phyloP scores from a whole-genome alignment of 2,113 vertebrate species.

The Urocynchramus pylzowi region DNA sequence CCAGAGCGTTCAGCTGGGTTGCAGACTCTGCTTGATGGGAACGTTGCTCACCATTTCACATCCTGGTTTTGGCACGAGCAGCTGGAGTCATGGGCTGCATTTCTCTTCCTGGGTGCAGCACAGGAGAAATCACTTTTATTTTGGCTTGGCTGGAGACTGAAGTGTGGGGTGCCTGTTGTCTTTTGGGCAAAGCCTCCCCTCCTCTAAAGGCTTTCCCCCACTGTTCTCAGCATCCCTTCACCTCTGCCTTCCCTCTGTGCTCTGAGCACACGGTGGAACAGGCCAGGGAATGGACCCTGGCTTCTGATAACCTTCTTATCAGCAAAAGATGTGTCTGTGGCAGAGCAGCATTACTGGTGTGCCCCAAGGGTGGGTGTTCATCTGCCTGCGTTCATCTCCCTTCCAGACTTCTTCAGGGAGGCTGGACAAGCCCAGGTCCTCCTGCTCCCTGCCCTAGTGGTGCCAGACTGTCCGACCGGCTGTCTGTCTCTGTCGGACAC shows the following conservation, averaged over 20 bases:
- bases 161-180: accelerated
- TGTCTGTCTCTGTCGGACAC: no score
- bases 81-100: neutral
- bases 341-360: neutral
- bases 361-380: neutral
- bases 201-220: neutral
- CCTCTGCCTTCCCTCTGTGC: neutral
- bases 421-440: neutral
- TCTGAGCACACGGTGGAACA: accelerated
- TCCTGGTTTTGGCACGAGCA: neutral
- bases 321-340: neutral
- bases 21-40: neutral
- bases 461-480: no score
- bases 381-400: neutral
- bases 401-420: neutral
- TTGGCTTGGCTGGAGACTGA: neutral
- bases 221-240: neutral
- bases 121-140: neutral
- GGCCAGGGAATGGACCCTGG: neutral
- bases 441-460: neutral
- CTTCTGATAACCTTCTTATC: neutral
- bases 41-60: neutral
- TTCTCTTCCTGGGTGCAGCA: neutral
- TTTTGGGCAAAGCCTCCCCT: neutral
- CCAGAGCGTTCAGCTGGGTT: neutral